phyloP scores from a whole-genome alignment of 2,113 vertebrate species.

The Macheiramphus alcinus region DNA sequence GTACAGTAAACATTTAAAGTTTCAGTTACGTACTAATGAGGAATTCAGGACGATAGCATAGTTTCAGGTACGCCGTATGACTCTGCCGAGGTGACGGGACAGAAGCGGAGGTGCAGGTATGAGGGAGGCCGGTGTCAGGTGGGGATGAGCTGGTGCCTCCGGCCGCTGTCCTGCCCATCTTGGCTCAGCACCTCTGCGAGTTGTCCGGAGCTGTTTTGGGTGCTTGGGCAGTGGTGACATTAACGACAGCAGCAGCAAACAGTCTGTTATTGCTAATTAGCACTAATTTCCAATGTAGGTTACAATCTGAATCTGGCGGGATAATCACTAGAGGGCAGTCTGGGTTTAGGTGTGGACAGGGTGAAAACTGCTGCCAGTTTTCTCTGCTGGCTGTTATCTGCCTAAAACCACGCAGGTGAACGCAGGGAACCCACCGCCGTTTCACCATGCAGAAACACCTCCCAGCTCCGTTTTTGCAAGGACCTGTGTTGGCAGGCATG shows the following conservation, averaged over 20 bases:
- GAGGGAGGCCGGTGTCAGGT: background rate
- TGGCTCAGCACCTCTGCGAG: background rate
- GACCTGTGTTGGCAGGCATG: background rate
- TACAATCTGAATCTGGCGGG: fast-evolving
- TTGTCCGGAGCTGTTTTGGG: too few species aligned
- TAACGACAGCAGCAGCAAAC: fast-evolving
- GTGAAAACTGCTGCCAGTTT: fast-evolving
- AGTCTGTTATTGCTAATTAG: too few species aligned
- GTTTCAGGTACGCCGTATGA: background rate
- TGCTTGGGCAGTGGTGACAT: background rate
- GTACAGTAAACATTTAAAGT: too few species aligned
- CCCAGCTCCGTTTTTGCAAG: fast-evolving
- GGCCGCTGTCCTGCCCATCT: background rate
- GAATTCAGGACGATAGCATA: fast-evolving
- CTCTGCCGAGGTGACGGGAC: background rate
- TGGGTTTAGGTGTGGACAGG: background rate
- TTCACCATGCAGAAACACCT: fast-evolving
- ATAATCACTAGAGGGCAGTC: background rate
- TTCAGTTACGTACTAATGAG: fast-evolving
- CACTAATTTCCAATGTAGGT: fast-evolving
- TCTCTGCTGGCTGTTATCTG: background rate
- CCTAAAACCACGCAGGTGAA: fast-evolving
- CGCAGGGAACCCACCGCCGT: fast-evolving
- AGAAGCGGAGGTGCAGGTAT: background rate
- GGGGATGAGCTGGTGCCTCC: background rate